Conservation (phyloP, 2,888 invertebrate species). For the Drosophila paramelanica region DNA sequence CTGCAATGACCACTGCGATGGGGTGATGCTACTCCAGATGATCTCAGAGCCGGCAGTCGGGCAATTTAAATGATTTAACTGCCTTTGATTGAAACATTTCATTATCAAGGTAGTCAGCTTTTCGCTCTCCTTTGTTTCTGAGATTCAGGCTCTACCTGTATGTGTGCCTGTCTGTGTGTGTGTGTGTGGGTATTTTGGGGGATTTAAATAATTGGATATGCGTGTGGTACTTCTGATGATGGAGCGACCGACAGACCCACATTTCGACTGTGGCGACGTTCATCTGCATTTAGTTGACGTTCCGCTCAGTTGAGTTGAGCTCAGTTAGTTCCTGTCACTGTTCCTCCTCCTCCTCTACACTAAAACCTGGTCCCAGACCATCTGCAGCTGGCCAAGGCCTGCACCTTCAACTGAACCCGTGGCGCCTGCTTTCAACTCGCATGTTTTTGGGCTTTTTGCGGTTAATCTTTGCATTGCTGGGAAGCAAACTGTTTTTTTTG, state of each 20-base stretch:
- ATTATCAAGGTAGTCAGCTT: conserved; percentile 55
- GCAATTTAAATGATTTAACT: conserved; percentile 78
- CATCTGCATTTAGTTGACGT: conserved; percentile 63
- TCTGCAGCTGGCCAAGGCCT: conserved; percentile 38
- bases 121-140: conserved; percentile 3
- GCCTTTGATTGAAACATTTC: conserved; percentile 80
- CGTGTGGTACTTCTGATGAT: conserved; percentile 71
- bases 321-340: conserved; percentile 5
- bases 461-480: conserved; percentile 29
- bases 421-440: conserved; percentile 29
- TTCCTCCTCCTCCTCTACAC: not conserved
- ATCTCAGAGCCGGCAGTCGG: not conserved
- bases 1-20: conserved; percentile 1
- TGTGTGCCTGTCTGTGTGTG: not conserved
- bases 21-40: conserved; percentile 4
- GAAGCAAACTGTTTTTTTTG: conserved; percentile 16
- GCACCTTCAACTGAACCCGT: conserved; percentile 7
- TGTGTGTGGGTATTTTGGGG: conserved; percentile 30
- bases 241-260: conserved; percentile 32
- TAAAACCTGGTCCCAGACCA: conserved; percentile 7
- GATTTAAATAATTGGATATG: conserved; percentile 83
- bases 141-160: not conserved
- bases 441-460: conserved; percentile 20
- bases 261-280: conserved; percentile 33
- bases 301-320: conserved; percentile 17